These are phyloP conservation scores for Perithous albicinctus DNA, from an alignment of 2,888 invertebrate genomes.

Conservation along the genomic window DNA sequence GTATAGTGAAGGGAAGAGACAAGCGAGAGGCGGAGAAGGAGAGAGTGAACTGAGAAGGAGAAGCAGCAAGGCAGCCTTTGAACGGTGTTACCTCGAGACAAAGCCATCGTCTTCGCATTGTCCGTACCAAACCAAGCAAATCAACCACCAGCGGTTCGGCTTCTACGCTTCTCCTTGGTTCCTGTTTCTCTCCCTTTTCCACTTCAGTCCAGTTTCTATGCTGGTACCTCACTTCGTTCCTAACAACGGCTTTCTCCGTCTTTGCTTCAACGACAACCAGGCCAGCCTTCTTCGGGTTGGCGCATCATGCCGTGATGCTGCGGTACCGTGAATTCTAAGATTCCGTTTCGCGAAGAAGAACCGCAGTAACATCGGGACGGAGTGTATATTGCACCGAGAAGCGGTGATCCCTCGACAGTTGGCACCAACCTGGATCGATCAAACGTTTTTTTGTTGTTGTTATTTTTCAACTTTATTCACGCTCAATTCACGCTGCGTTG, in stretches of 20 bases:
- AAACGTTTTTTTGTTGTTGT: too few species aligned
- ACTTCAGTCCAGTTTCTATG: constrained; percentile 15
- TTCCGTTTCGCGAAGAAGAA: constrained; percentile 40
- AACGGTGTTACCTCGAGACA: constrained; percentile 81
- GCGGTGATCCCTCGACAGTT: constrained; percentile 49
- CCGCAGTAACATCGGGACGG: constrained; percentile 49
- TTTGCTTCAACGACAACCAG: constrained; percentile 56
- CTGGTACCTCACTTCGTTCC: constrained; percentile 19
- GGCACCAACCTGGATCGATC: constrained; percentile 55
- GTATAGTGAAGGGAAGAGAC: constrained; percentile 29
- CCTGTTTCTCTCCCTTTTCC: constrained; percentile 40
- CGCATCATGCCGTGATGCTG: constrained; percentile 4
- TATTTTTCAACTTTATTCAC: constrained; percentile 38
- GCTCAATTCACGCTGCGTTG: not conserved
- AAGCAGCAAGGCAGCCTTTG: constrained; percentile 73
- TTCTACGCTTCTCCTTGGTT: constrained; percentile 52
- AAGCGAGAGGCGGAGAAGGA: too few species aligned
- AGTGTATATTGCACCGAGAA: constrained; percentile 48
- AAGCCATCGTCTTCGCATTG: constrained; percentile 81
- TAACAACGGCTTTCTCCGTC: constrained; percentile 59
- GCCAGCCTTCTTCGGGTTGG: constrained; percentile 52
- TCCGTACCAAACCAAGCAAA: constrained; percentile 81
- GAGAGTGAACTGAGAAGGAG: constrained; percentile 55
- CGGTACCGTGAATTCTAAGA: constrained; percentile 54
- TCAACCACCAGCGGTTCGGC: constrained; percentile 77